These are phyloP conservation scores for Allolobophora icterica DNA, from an alignment of 2,888 invertebrate genomes.

Conservation along the genomic window DNA sequence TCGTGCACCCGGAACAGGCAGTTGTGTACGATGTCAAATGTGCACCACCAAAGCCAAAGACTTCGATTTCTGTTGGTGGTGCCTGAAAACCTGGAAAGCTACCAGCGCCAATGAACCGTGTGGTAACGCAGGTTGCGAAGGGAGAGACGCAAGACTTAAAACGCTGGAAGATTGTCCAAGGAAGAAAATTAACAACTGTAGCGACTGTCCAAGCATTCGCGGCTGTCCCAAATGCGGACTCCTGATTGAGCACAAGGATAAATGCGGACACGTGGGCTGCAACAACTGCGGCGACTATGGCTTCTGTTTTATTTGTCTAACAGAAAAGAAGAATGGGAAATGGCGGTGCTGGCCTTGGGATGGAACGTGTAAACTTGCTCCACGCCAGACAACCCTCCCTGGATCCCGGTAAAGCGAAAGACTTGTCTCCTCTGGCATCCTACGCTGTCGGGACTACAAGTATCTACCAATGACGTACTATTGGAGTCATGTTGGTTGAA, in stretches of 20 bases:
- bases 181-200: neutral
- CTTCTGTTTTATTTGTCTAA: conserved; percentile 35
- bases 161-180: neutral
- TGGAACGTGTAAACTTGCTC: conserved; percentile 27
- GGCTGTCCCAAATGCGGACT: conserved; percentile 30
- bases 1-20: neutral
- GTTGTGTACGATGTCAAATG: conserved; percentile 21
- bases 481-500: neutral
- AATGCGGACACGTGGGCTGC: conserved; percentile 32
- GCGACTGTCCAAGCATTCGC: conserved; percentile 31
- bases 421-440: neutral
- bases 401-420: neutral
- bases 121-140: conserved; percentile 19
- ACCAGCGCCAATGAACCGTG: neutral
- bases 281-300: conserved; percentile 1
- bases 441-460: neutral
- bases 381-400: conserved; percentile 35
- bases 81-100: neutral
- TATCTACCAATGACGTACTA: no score
- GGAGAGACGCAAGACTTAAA: neutral
- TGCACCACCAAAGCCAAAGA: neutral
- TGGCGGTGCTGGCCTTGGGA: neutral
- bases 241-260: conserved; percentile 27
- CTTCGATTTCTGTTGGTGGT: conserved; percentile 33
- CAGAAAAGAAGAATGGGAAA: neutral